Evolutionary conservation across 2,797 vertebrate genomes (phyloP).

Genomic region (Staurois parvus): DNA sequence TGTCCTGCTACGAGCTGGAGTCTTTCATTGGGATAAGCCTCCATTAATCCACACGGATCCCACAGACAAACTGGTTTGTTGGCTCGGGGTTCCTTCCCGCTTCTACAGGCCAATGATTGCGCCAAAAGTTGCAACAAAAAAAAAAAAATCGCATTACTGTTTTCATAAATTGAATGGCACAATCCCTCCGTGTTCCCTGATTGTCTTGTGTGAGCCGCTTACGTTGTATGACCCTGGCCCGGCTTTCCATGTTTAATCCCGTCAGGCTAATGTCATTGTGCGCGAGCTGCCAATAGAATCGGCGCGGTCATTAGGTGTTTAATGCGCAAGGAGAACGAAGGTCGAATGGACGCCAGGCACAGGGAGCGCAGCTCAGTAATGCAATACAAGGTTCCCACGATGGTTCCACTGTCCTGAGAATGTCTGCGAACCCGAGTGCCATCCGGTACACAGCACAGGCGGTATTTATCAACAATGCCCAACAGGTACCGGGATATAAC

Average conservation of each 20-base stretch:
- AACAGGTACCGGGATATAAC: too few species aligned
- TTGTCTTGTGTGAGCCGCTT: not conserved
- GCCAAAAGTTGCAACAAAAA: not conserved
- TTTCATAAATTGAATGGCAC: not conserved
- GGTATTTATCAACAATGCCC: too few species aligned
- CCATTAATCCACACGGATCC: slow-evolving; percentile 48
- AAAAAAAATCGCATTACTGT: too few species aligned
- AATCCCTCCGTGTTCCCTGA: too few species aligned
- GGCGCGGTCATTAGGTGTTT: slow-evolving; percentile 10
- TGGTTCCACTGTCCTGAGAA: too few species aligned
- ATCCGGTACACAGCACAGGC: too few species aligned
- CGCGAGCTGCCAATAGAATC: slow-evolving; percentile 25
- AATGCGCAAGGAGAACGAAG: slow-evolving; percentile 21
- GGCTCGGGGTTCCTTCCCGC: not conserved
- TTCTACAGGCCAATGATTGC: not conserved
- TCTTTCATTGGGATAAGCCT: slow-evolving; percentile 9
- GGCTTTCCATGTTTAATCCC: not conserved
- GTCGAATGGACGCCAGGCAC: not conserved
- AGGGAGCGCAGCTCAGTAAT: not conserved
- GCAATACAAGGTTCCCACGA: too few species aligned
- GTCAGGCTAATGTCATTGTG: slow-evolving; percentile 10
- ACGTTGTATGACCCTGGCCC: not conserved
- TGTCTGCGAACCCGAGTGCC: too few species aligned
- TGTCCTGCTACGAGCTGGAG: not conserved
- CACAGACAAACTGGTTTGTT: slow-evolving; percentile 13